These are phyloP conservation scores for Troilus luridus DNA, from an alignment of 2,888 invertebrate species.

Conservation along the genomic window DNA sequence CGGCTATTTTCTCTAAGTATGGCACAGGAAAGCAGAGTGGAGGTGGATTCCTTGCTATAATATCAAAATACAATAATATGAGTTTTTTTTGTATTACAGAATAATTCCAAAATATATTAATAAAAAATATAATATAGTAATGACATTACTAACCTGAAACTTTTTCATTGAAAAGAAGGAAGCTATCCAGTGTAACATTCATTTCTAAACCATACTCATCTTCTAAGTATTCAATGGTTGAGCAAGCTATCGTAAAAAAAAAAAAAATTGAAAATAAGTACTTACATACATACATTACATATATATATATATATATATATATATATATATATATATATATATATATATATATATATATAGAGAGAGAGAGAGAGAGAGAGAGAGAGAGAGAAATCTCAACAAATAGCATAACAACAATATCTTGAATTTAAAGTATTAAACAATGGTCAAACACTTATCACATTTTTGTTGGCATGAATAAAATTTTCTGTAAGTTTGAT, in stretches of 20 bases:
- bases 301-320: too few relatives aligned
- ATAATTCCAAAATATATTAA: neutral
- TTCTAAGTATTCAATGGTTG: conserved; percentile 3
- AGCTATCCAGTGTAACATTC: conserved; percentile 13
- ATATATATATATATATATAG: too few relatives aligned
- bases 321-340: too few relatives aligned
- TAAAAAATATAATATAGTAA: too few relatives aligned
- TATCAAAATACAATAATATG: neutral
- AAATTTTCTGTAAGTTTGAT: too few relatives aligned
- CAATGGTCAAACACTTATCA: too few relatives aligned
- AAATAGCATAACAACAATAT: too few relatives aligned
- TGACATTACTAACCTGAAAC: conserved; percentile 33
- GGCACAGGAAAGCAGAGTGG: conserved; percentile 42
- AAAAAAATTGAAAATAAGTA: neutral
- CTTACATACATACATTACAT: neutral
- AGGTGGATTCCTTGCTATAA: conserved; percentile 40
- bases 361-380: too few relatives aligned
- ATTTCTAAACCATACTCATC: conserved; percentile 52
- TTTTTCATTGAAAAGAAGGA: neutral
- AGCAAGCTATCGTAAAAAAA: conserved; percentile 2
- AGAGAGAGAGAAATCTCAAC: too few relatives aligned
- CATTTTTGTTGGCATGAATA: too few relatives aligned
- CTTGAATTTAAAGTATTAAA: too few relatives aligned
- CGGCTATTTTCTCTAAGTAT: neutral
- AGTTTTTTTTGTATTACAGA: neutral